phyloP scores from a whole-genome alignment of 2,888 invertebrate species.

The Gymnosoma rotundatum region DNA sequence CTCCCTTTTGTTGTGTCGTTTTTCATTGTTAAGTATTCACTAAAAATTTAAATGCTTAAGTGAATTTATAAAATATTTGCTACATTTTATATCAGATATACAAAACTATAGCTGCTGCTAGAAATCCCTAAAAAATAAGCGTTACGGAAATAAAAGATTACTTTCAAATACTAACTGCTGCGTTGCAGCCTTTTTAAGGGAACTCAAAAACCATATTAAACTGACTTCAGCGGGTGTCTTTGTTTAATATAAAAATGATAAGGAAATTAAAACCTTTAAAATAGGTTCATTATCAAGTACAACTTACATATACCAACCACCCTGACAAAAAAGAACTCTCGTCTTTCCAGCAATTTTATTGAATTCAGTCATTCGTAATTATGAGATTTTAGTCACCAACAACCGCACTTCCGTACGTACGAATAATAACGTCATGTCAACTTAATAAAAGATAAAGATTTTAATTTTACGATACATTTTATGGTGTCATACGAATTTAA shows the following conservation, averaged over 20 bases:
- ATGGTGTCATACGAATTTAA: conserved; percentile 27
- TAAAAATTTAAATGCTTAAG: too few relatives aligned
- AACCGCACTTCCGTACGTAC: conserved; percentile 14
- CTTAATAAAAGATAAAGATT: conserved; percentile 29
- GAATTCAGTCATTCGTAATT: neutral
- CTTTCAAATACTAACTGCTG: conserved; percentile 17
- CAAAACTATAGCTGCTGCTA: too few relatives aligned
- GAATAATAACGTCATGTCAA: neutral
- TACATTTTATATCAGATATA: too few relatives aligned
- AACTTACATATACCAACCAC: neutral
- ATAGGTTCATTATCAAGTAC: conserved; percentile 1
- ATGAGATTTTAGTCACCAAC: conserved; percentile 4
- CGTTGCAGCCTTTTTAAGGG: neutral
- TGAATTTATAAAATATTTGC: too few relatives aligned
- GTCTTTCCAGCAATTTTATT: neutral
- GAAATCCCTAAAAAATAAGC: neutral
- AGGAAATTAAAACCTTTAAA: conserved; percentile 23
- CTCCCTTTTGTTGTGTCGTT: too few relatives aligned
- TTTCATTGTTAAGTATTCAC: too few relatives aligned
- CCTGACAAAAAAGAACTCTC: neutral
- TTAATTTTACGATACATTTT: conserved; percentile 23
- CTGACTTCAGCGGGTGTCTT: neutral
- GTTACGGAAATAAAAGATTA: conserved; percentile 11
- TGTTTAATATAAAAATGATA: conserved; percentile 12
- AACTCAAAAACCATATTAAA: conserved; percentile 18